Conservation (phyloP, 2,888 invertebrate genomes). For the Laothoe populi region DNA sequence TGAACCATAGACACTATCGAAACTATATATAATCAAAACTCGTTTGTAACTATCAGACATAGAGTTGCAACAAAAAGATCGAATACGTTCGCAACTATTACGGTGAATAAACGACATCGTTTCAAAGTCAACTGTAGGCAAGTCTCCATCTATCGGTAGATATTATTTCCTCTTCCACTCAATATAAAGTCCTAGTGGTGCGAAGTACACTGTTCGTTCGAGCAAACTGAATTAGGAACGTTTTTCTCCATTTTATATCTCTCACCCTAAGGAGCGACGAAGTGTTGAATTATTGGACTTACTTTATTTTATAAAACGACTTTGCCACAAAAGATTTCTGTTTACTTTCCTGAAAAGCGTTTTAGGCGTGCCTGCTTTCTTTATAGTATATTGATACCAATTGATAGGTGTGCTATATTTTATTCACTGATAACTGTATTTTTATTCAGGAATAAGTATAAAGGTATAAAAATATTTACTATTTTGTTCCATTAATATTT, state of each 20-base stretch:
- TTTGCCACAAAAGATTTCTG: conserved; percentile 68
- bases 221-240: conserved; percentile 80
- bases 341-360: conserved; percentile 68
- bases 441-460: too few species aligned
- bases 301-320: conserved; percentile 81
- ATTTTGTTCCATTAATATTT: too few species aligned
- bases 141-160: conserved; percentile 60
- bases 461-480: too few species aligned
- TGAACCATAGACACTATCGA: background rate
- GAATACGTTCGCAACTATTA: conserved; percentile 48
- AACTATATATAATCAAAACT: too few species aligned
- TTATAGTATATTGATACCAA: conserved; percentile 60
- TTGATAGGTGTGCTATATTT: conserved; percentile 44
- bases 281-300: conserved; percentile 81
- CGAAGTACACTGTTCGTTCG: conserved; percentile 62
- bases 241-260: conserved; percentile 80
- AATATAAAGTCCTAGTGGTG: conserved; percentile 62
- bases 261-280: conserved; percentile 70
- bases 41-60: conserved; percentile 41
- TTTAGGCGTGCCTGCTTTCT: conserved; percentile 49
- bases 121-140: conserved; percentile 53
- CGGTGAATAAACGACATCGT: conserved; percentile 55
- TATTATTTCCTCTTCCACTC: conserved; percentile 65
- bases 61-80: conserved; percentile 39
- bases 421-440: background rate